phyloP scores from a whole-genome alignment of 2,888 invertebrate species.

The Hirtodrosophila cameraria region DNA sequence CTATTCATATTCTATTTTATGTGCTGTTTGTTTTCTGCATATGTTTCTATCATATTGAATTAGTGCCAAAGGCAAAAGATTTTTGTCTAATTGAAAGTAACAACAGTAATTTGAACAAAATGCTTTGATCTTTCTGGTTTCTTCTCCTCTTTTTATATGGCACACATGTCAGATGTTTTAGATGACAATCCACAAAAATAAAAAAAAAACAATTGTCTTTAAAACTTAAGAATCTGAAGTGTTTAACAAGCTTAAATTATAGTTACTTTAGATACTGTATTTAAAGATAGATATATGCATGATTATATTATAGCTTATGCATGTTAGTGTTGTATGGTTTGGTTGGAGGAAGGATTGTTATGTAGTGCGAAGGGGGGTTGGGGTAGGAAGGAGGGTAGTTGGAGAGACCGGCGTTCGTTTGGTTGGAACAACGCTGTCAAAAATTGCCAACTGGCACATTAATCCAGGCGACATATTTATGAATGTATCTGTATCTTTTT shows the following conservation, averaged over 20 bases:
- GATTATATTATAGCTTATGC: not conserved
- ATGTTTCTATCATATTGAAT: constrained; percentile 49
- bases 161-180: constrained; percentile 2
- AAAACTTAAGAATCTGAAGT: not conserved
- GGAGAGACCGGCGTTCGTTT: constrained; percentile 40
- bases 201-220: constrained; percentile 31
- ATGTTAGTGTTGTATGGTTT: not conserved
- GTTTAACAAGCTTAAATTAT: not conserved
- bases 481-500: constrained; percentile 63
- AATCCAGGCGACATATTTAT: constrained; percentile 81
- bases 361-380: not conserved
- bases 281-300: not conserved
- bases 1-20: constrained; percentile 44
- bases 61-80: constrained; percentile 35
- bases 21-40: constrained; percentile 16
- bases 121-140: constrained; percentile 52
- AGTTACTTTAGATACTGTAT: not conserved
- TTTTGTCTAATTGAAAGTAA: constrained; percentile 47
- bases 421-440: constrained; percentile 74
- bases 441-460: constrained; percentile 80
- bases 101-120: constrained; percentile 41
- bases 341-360: not conserved
- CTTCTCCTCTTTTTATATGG: too few species aligned
- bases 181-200: constrained; percentile 24
- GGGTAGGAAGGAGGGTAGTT: not conserved